A percentile compares a stretch with the other conserved stretches of the same genome.
Conservation (phyloP, 1,140 invertebrate genomes). For the Pseudobourletiella spinata region DNA sequence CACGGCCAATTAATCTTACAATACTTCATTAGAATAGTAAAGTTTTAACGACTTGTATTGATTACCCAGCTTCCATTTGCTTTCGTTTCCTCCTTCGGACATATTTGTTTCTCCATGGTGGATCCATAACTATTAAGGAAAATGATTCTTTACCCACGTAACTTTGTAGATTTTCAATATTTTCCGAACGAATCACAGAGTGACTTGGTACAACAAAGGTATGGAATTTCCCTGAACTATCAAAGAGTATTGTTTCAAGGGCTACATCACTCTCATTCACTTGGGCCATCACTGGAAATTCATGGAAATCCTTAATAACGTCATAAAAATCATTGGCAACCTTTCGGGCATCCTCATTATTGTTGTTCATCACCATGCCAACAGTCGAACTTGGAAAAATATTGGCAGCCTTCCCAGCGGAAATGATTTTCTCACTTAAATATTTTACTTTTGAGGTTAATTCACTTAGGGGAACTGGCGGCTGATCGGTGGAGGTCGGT, state of each 20-base stretch:
- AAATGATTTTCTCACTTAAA: not conserved
- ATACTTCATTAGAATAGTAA: constrained; percentile 32
- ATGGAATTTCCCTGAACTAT: not conserved
- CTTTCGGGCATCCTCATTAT: constrained; percentile 8
- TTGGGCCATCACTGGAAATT: not conserved
- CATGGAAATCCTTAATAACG: not conserved
- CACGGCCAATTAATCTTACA: constrained; percentile 27
- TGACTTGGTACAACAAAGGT: constrained; percentile 24
- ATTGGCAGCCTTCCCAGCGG: not conserved
- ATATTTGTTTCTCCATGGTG: constrained; percentile 90
- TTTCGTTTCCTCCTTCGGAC: constrained; percentile 64
- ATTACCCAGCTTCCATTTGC: constrained; percentile 46
- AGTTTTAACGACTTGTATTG: constrained; percentile 23
- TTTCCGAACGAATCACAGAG: constrained; percentile 45
- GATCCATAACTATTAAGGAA: constrained; percentile 79
- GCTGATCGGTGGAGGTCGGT: not conserved
- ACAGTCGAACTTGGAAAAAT: no score
- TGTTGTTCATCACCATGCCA: not conserved
- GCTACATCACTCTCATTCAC: not conserved
- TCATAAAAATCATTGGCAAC: constrained; percentile 13
- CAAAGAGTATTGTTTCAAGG: not conserved
- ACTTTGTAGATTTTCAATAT: constrained; percentile 41
- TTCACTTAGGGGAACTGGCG: not conserved
- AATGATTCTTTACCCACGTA: constrained; percentile 46
- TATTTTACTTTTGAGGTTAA: not conserved